Evolutionary conservation across 1,140 invertebrate species (phyloP), one percentile per base, ranked within the genome.

Genomic region (Drosophila subobscura): DNA sequence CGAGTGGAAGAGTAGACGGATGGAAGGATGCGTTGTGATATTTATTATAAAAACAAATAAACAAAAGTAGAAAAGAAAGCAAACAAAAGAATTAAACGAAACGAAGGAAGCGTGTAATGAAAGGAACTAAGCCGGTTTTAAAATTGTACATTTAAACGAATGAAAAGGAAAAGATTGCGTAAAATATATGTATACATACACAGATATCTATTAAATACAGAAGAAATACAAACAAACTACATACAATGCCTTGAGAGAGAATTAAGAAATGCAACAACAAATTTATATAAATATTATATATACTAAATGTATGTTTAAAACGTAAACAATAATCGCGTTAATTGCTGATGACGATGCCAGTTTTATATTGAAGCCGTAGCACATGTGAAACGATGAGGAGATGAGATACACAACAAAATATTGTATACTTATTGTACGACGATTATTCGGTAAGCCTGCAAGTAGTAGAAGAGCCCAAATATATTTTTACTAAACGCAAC

Each of bases 1-100:
- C 41, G 61, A 63, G 52, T 72, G 63, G 56, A 56, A 12, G 33
- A 8, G 8, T 37, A 4, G 4, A 33, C 2, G 33, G 33, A 60
- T 58, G 72, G 67, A 75, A 66, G 79, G 80, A 90, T 90, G 88
- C 83, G 88, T 90, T 90, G 88, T 90, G 88, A 90, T 90, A 90
- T 90, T 90, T 90, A 88, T 88, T 88, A 90, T 90, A 86, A 76
- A 88, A 83, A 61, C 20, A 81, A 64, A 68, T 52, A 65, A 64
- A 72, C 47, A 46, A 58, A 63, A 61, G 41, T 52, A 54, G 59
- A 57, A 56, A 56, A 72, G 56, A 40, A 59, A 73, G 33, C 33
- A 37, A 58, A 59, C 45, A 64, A 61, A 49, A 44, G 25, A 60
- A 61, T 64, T 67, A 59, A 74, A 40, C n/a, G 57, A 61, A 76